Conservation (phyloP, 1,140 invertebrate species). For the Aethina tumida region DNA sequence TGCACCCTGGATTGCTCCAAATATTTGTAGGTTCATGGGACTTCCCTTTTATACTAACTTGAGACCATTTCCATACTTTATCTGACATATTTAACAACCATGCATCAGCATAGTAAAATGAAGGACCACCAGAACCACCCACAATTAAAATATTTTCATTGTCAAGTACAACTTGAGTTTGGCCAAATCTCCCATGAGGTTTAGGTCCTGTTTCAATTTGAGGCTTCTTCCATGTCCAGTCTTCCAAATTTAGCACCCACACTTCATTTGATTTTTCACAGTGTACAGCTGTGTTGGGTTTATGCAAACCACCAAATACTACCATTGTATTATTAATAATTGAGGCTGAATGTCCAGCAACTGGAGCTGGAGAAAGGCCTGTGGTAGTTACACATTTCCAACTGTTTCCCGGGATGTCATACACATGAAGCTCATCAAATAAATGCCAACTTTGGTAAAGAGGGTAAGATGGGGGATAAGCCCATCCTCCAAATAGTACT, state of each 20-base stretch:
- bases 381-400: slow-evolving; percentile 68
- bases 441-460: slow-evolving; percentile 81
- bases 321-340: slow-evolving; percentile 82
- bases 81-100: slow-evolving; percentile 55
- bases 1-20: slow-evolving; percentile 89
- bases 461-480: slow-evolving; percentile 83
- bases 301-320: slow-evolving; percentile 74
- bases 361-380: slow-evolving; percentile 58
- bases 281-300: slow-evolving; percentile 41
- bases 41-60: slow-evolving; percentile 62
- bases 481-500: slow-evolving; percentile 92
- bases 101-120: slow-evolving; percentile 49
- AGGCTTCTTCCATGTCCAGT: slow-evolving; percentile 67
- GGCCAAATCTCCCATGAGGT: slow-evolving; percentile 78
- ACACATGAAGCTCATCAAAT: slow-evolving; percentile 89
- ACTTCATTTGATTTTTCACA: slow-evolving; percentile 68
- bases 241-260: slow-evolving; percentile 77
- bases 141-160: slow-evolving; percentile 61
- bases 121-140: slow-evolving; percentile 51
- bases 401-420: slow-evolving; percentile 70
- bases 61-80: slow-evolving; percentile 69
- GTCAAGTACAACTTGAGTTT: slow-evolving; percentile 70
- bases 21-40: slow-evolving; percentile 74
- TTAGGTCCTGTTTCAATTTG: slow-evolving; percentile 49
- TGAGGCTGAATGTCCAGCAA: slow-evolving; percentile 88